Evolutionary conservation across 2,888 invertebrate species (phyloP).

Genomic region (Tetrapedia diversipes): DNA sequence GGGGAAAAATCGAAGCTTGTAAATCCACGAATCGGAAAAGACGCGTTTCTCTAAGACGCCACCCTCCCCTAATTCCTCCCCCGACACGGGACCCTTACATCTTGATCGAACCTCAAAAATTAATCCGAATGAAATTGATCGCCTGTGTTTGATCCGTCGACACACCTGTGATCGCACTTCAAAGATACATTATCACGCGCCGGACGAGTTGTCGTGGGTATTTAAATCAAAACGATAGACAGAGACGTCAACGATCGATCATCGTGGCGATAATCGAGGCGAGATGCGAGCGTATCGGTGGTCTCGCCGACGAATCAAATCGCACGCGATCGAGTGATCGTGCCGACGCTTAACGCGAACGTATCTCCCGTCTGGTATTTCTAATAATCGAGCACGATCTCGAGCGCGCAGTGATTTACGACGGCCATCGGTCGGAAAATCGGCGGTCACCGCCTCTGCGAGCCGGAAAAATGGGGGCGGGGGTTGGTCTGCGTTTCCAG

Average conservation of each 20-base stretch:
- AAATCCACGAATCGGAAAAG: conserved; percentile 27
- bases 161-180: conserved; percentile 30
- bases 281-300: neutral
- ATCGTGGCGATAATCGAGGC: conserved; percentile 39
- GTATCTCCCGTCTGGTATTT: conserved; percentile 53
- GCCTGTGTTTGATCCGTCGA: too few relatives aligned
- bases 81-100: neutral
- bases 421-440: conserved; percentile 21
- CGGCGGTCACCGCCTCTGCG: conserved; percentile 6
- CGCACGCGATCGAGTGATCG: conserved; percentile 23
- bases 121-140: neutral
- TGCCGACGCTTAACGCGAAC: conserved; percentile 8
- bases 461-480: neutral
- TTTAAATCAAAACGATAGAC: conserved; percentile 57
- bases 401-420: conserved; percentile 64
- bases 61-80: conserved; percentile 12
- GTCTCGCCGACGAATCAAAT: conserved; percentile 16
- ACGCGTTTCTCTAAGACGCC: conserved; percentile 21
- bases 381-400: conserved; percentile 62
- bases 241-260: conserved; percentile 28
- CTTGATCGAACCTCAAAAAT: neutral
- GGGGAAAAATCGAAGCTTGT: conserved; percentile 44
- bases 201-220: neutral
- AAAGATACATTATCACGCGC: conserved; percentile 6
- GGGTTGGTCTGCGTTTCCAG: neutral